Conservation (phyloP, 2,888 invertebrate genomes). For the Argyresthia goedartella region DNA sequence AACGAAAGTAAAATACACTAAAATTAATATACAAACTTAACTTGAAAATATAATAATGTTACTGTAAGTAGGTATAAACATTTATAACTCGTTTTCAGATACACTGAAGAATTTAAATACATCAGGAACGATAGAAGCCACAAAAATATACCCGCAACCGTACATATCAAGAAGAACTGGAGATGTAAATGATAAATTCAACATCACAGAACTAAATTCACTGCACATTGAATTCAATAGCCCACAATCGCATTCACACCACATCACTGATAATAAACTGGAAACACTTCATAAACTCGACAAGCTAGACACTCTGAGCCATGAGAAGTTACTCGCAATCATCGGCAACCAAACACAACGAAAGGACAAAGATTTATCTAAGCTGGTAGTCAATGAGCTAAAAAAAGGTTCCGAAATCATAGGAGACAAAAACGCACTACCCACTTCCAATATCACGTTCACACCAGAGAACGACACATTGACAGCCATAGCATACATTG, state of each 20-base stretch:
- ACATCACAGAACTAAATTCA: slow-evolving; percentile 15
- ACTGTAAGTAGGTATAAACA: neutral
- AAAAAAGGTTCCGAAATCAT: slow-evolving; percentile 41
- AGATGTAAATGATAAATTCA: slow-evolving; percentile 17
- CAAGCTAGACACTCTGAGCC: slow-evolving; percentile 19
- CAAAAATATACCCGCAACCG: slow-evolving; percentile 24
- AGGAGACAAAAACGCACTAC: slow-evolving; percentile 33
- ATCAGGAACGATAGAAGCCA: slow-evolving; percentile 39
- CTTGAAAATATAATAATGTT: too few species aligned
- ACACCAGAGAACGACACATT: slow-evolving; percentile 57
- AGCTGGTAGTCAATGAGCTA: slow-evolving; percentile 50
- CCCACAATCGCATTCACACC: slow-evolving; percentile 28
- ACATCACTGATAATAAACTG: slow-evolving; percentile 47
- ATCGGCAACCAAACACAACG: slow-evolving; percentile 34
- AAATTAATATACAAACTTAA: neutral
- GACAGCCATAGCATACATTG: slow-evolving; percentile 56
- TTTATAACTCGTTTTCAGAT: slow-evolving; percentile 27
- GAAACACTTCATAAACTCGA: slow-evolving; percentile 29
- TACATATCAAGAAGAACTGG: slow-evolving; percentile 27
- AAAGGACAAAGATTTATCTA: slow-evolving; percentile 46
- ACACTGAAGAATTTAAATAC: slow-evolving; percentile 33
- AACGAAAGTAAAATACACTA: slow-evolving; percentile 35
- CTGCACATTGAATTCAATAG: slow-evolving; percentile 39
- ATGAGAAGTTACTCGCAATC: slow-evolving; percentile 25
- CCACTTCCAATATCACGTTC: slow-evolving; percentile 54